A percentile compares a stretch with the other conserved stretches of the same genome.
Evolutionary conservation across 2,888 invertebrate genomes (phyloP).

Genomic region (Lypha dubia): DNA sequence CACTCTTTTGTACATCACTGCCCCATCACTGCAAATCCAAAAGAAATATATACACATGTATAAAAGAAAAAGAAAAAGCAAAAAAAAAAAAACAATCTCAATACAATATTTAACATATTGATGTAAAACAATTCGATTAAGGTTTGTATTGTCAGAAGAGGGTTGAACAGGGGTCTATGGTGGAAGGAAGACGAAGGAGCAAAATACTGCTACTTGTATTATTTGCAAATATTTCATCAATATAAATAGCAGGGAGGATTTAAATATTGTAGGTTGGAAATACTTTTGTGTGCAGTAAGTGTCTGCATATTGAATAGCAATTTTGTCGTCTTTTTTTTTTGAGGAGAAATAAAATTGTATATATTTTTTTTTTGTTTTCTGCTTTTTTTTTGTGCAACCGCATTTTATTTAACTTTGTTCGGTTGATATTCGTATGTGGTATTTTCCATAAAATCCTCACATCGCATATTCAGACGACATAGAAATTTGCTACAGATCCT

Average conservation of each 20-base stretch:
- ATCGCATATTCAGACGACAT: conserved; percentile 36
- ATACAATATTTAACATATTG: conserved; percentile 68
- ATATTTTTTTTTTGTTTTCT: not conserved
- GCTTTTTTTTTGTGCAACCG: conserved; percentile 38
- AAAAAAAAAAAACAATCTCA: conserved; percentile 34
- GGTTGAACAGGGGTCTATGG: not conserved
- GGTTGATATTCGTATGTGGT: conserved; percentile 43
- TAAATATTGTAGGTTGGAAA: conserved; percentile 17
- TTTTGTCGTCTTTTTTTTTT: conserved; percentile 33
- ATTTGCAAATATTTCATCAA: conserved; percentile 53
- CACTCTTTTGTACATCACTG: not conserved
- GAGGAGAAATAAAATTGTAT: conserved; percentile 28
- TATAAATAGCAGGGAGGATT: conserved; percentile 52
- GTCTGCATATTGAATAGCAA: conserved; percentile 26
- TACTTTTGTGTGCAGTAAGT: conserved; percentile 9
- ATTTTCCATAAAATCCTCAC: conserved; percentile 40
- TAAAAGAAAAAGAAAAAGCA: too few species aligned
- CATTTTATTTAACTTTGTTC: conserved; percentile 59
- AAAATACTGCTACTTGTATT: conserved; percentile 27
- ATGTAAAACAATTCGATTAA: conserved; percentile 68
- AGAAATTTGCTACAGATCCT: conserved; percentile 49
- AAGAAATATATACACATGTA: too few species aligned
- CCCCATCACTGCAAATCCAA: not conserved
- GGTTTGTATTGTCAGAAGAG: conserved; percentile 22
- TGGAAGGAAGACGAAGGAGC: not conserved